Evolutionary conservation across 2,797 vertebrate species (phyloP), one percentile per base, ranked within the genome.

Genomic region (Benthosema pterotum): DNA sequence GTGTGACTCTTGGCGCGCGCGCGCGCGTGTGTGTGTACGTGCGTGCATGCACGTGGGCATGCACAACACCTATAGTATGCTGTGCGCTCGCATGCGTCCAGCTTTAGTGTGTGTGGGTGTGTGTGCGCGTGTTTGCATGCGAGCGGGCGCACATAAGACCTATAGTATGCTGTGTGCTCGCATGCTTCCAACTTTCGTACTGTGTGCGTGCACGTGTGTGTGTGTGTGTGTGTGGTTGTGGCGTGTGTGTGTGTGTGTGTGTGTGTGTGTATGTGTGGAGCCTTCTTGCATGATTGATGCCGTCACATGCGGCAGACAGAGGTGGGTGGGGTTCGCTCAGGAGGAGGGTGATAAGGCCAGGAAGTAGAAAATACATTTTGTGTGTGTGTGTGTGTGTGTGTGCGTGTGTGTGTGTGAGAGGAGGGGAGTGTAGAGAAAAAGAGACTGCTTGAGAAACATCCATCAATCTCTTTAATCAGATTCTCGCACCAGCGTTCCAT

Each of bases 201-300:
- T n/a, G n/a, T 25, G 22, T 25, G 22, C 5, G 22, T 25, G 22
- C 5, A 5, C 5, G 22, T 25, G 22, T 2, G 25, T 16, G 52
- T 54, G 52, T 53, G 52, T 53, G 52, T 25, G 52, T n/a, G 52
- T 32, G 52, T n/a, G 12, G 7, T 16, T 46, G 6, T 50, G 12
- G 49, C 1, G 32, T 11, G 58, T 49, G 57, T 69, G 9, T 54
- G 1, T 3, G 15, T 3, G 1, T 11, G 43, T 0, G 1, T 1
- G 1, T 38, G 38, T 77, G 65, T 12, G 63, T 63, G 67, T 47
- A 59, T 57, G 71, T 63, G 64, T 63, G 0, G 14, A 79, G 80
- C 78, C 72, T 63, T 48, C 69, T 38, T 1, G 67, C 77, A 77
- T 88, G 88, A 89, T 87, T 84, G 88, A 89, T 89, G 83, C 85